Evolutionary conservation across 2,888 invertebrate species (phyloP), one percentile per base, ranked within the genome.

Genomic region (Salticus scenicus): DNA sequence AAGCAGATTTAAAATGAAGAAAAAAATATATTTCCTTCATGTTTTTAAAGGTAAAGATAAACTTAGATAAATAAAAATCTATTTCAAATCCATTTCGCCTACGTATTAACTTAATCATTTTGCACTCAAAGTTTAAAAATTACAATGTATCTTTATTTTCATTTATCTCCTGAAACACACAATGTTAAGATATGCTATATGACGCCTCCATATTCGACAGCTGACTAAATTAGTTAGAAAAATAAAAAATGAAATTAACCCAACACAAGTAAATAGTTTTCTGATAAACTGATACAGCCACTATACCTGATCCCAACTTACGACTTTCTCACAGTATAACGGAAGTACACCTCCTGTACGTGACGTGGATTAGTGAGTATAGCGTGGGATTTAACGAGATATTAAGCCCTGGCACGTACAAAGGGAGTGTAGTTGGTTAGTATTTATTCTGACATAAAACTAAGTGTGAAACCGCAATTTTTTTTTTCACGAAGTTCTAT

Each of bases 341-440:
- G 57, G 57, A 57, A 57, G 57, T 57, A 12, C 57, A 4, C 2
- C 47, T 17, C 57, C 57, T 24, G 14, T 24, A 57, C 57, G 57
- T 57, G 57, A 57, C 24, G n/a, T 12, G 24, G 57, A 24, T 1
- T 57, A 37, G 24, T 24, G 5, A 24, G 24, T 24, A 57, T 4
- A 24, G 57, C 57, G 57, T 57, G 57, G 57, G 57, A 24, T n/a
- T 57, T 57, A 57, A 57, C 57, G 57, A 57, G 57, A 20, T 24
- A 24, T 24, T 57, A 57, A 57, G 57, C 57, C 12, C 57, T 12
- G 12, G 57, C 57, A 57, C 57, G 57, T 57, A 57, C 57, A 24
- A n/a, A 4, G 57, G 57, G 57, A 57, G 57, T 57, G 57, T 17
- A 24, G 20, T 14, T 47, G 1, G 7, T 17, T 24, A 24, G 17